Base-by-base conservation (phyloP, 2,888 invertebrate genomes). In the Aspidiotus destructor region DNA sequence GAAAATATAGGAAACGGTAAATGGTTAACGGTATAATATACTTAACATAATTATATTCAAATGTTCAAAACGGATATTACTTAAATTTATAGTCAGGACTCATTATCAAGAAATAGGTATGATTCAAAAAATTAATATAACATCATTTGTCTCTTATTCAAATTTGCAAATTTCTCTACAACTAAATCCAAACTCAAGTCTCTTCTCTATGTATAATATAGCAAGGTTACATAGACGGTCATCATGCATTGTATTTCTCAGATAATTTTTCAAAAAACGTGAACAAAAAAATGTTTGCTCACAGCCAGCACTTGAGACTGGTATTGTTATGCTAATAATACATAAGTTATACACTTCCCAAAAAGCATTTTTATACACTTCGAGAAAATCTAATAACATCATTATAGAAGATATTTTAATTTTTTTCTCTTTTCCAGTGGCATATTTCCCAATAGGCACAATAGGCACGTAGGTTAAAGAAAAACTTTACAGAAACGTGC, bases 291-390 rank as follows among this genome's bases (percentile, higher is more conserved):
- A 55, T 16, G 55, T 55, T 15, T 7, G 16, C 16, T 55, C 55
- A 55, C 55, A 55, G 5, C 10, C n/a, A 5, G 55, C 55, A 55
- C 55, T 55, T n/a, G 55, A 55, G n/a, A 55, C 7, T 2, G 55
- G 55, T 5, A 55, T 55, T 11, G 55, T 55, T 10, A 55, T 7
- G 7, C 55, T 55, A 55, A 55, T 55, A 2, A 55, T 16, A 17
- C 55, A 55, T 3, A 55, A 15, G 3, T 61, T 61, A 40, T 42
- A 61, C 7, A 42, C 41, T 41, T 9, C 48, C 2, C 2, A 3
- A 62, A 44, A 62, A 1, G 62, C 62, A 40, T 62, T 48, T 62
- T 62, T 62, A 48, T 62, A 62, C 1, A 48, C 8, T 17, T 48
- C 52, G 2, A 44, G 40, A 48, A 62, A 62, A 62, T 62, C 48